Base-by-base conservation (phyloP, 2,888 invertebrate genomes). In the Coleophora flavipennella region DNA sequence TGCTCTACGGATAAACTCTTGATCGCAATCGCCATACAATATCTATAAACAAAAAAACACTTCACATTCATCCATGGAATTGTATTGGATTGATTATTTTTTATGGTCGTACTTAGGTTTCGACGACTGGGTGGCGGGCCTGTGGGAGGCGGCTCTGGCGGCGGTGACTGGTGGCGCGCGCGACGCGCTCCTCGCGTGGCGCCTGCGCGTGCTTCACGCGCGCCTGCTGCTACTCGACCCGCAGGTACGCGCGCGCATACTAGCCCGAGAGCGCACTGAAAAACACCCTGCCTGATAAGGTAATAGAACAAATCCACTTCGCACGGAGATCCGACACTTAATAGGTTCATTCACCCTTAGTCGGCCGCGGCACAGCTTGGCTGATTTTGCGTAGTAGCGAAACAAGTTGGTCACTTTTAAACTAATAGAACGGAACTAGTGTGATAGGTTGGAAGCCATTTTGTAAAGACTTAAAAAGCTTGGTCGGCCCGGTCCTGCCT, bases 171-270 rank as follows among this genome's bases (percentile, higher is more conserved):
- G 52, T 13, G 38, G 59, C 59, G 59, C 28, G 34, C 26, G 45
- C 44, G 42, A 35, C 33, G 73, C 70, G 48, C 56, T 77, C 49
- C 52, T 67, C 50, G 64, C 72, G 60, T 78, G 78, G 77, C 66
- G 75, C 1, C 59, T 76, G 61, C 73, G 77, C 46, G 71, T 70
- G 73, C 55, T 68, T 60, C 66, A 66, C 54, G 60, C 71, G 56
- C 62, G 66, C 41, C 42, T 51, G 47, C 45, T 58, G 49, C 55
- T 62, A 38, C 42, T 56, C 31, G 58, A 53, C 34, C 39, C 42
- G 26, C 42, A 43, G 41, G 45, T 41, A 10, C 20, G 12, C 1
- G 1, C 9, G 12, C 9, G 6, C 8, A 1, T 2, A 32, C 12
- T 31, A 1, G 7, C 1, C 12, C 13, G 13, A 7, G 20, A 6